These are phyloP conservation scores for Dicrostonyx torquatus DNA, from an alignment of 2,797 vertebrate species.

Conservation along the genomic window DNA sequence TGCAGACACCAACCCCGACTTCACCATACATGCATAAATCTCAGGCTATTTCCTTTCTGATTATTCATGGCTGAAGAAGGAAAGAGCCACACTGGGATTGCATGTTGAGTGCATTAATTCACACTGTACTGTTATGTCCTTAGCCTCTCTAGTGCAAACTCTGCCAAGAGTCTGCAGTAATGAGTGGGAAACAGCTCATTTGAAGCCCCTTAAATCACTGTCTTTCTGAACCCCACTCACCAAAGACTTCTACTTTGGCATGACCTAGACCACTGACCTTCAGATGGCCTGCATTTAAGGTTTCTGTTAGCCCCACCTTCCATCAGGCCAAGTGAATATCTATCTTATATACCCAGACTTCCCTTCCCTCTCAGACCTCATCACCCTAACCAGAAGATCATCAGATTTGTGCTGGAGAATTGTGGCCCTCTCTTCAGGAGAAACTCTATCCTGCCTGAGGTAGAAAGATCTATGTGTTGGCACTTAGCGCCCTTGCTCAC, in stretches of 20 bases:
- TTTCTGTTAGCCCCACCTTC: neutral
- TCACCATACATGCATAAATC: neutral
- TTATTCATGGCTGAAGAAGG: neutral
- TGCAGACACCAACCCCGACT: neutral
- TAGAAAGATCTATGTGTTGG: conserved; percentile 56
- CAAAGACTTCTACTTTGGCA: conserved; percentile 19
- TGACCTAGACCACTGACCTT: neutral
- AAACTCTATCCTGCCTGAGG: conserved; percentile 70
- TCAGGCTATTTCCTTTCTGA: conserved; percentile 24
- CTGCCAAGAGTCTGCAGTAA: neutral
- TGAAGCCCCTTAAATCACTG: conserved; percentile 4
- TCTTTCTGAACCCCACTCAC: neutral
- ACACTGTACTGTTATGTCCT: neutral
- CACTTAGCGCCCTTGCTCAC: conserved; percentile 54
- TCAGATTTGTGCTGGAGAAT: conserved; percentile 67
- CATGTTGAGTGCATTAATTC: neutral
- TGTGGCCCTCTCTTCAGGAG: conserved; percentile 60
- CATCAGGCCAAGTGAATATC: neutral
- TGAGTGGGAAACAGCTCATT: neutral
- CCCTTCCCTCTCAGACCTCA: conserved; percentile 50
- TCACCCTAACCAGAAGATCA: conserved; percentile 64
- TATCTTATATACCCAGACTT: neutral
- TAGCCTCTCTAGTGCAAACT: neutral
- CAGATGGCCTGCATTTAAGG: conserved; percentile 18
- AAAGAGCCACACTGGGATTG: neutral